These are phyloP conservation scores for Tenthredo livida DNA, from an alignment of 2,888 invertebrate genomes.

Conservation along the genomic window DNA sequence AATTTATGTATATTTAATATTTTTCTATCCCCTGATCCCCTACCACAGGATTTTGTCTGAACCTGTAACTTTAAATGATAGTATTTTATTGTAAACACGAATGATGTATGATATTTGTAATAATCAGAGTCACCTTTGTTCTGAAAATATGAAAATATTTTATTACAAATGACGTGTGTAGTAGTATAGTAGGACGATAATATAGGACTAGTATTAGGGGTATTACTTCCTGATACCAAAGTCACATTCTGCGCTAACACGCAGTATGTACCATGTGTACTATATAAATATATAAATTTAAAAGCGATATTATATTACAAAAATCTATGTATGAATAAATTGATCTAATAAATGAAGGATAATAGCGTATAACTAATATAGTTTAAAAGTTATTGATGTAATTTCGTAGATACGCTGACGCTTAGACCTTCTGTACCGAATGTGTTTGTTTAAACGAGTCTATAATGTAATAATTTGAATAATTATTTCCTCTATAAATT, in stretches of 20 bases:
- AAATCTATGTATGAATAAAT: neutral
- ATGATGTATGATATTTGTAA: neutral
- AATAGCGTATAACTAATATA: neutral
- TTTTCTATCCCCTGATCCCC: conserved; percentile 15
- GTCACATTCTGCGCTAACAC: conserved; percentile 22
- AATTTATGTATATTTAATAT: neutral
- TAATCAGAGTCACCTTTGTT: conserved; percentile 7
- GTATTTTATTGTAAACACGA: neutral
- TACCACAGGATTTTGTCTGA: neutral
- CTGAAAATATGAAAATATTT: conserved; percentile 23
- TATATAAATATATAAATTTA: conserved; percentile 27
- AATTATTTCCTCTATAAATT: neutral
- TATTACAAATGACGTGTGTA: conserved; percentile 5
- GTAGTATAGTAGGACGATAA: conserved; percentile 1
- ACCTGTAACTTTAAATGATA: neutral
- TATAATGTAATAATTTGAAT: neutral
- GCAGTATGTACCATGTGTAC: neutral
- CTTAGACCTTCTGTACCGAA: neutral
- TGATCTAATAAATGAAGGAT: neutral
- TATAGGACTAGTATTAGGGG: conserved; percentile 29
- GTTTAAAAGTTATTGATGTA: neutral
- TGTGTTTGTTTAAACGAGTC: neutral
- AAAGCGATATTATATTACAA: neutral
- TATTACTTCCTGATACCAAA: conserved; percentile 51
- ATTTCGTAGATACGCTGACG: neutral